Percentiles rank a stretch among this genome's conserved stretches.
Conservation (phyloP, 2,797 vertebrate genomes). For the Atherinosoma microstoma region DNA sequence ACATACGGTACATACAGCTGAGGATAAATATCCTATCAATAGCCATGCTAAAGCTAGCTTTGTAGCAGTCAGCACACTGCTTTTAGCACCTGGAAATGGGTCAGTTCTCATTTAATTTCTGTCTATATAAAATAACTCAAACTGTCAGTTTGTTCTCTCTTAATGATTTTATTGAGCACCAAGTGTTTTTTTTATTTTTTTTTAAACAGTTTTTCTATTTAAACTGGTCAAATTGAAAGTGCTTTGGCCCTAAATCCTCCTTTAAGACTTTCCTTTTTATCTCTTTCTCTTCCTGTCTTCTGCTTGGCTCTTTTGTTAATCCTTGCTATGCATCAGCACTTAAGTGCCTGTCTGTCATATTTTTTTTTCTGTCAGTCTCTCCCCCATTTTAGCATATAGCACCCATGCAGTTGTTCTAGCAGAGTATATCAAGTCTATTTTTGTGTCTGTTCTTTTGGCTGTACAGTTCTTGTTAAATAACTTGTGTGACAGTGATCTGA, state of each 20-base stretch:
- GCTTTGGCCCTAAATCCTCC: constrained; percentile 26
- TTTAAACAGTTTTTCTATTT: constrained; percentile 28
- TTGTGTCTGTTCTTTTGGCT: constrained; percentile 55
- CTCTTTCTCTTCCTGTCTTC: neutral
- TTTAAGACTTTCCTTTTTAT: constrained; percentile 16
- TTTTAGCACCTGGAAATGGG: constrained; percentile 28
- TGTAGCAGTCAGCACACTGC: constrained; percentile 44
- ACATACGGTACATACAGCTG: constrained; percentile 49
- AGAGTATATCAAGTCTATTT: constrained; percentile 73
- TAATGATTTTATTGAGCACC: constrained; percentile 40
- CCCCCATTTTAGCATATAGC: constrained; percentile 67
- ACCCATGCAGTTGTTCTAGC: constrained; percentile 65
- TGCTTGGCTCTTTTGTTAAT: constrained; percentile 54
- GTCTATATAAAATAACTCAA: neutral
- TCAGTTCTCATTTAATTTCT: constrained; percentile 17
- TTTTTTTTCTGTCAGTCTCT: constrained; percentile 25
- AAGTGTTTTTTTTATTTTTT: constrained; percentile 41
- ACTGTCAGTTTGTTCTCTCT: constrained; percentile 13
- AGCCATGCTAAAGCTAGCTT: constrained; percentile 67
- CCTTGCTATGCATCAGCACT: constrained; percentile 80
- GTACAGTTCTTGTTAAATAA: constrained; percentile 71
- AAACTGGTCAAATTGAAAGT: constrained; percentile 38
- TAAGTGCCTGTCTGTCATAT: constrained; percentile 78
- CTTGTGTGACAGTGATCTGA: constrained; percentile 51
- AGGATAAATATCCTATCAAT: constrained; percentile 59